phyloP scores from a whole-genome alignment of 2,888 invertebrate species.

The Nezara viridula region DNA sequence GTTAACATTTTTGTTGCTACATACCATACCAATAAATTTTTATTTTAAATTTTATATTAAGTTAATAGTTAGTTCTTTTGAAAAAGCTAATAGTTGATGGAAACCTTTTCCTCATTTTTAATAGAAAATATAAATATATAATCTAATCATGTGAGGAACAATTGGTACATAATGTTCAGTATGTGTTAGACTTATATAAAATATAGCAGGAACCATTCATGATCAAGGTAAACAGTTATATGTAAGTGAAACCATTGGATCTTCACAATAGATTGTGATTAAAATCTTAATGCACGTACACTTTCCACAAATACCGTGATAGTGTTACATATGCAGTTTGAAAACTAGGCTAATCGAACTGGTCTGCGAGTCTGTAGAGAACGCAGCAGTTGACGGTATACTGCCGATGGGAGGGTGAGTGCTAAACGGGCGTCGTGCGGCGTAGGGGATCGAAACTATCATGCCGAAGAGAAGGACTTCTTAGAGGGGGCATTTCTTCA shows the following conservation, averaged over 20 bases:
- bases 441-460: constrained; percentile 71
- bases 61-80: background rate
- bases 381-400: constrained; percentile 64
- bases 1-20: background rate
- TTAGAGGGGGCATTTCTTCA: constrained; percentile 72
- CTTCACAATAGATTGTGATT: background rate
- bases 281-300: background rate
- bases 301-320: constrained; percentile 27
- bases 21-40: background rate
- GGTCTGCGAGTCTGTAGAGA: constrained; percentile 63
- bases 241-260: background rate
- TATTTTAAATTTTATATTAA: background rate
- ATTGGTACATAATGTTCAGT: background rate
- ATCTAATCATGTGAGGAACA: background rate
- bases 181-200: background rate
- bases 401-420: constrained; percentile 62
- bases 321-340: constrained; percentile 55
- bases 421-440: constrained; percentile 71
- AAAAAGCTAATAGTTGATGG: constrained; percentile 30
- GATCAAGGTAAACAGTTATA: constrained; percentile 1
- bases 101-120: constrained; percentile 25
- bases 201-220: constrained; percentile 8
- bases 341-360: constrained; percentile 62
- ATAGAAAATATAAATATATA: constrained; percentile 50
- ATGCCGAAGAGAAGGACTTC: constrained; percentile 68